Evolutionary conservation across 2,888 invertebrate genomes (phyloP).

Genomic region (Scaptomyza reducta): DNA sequence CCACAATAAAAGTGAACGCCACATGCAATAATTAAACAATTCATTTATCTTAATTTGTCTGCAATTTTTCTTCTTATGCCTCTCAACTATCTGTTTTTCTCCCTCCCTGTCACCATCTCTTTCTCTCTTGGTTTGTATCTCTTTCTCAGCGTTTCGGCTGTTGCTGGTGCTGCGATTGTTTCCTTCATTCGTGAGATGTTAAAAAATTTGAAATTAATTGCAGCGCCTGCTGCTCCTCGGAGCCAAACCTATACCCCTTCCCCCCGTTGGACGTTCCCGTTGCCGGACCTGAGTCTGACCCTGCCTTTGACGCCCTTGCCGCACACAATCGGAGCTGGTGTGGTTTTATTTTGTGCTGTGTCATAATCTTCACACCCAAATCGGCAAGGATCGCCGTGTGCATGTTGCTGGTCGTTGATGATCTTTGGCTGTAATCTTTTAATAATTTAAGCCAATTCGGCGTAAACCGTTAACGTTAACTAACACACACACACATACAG

Average conservation of each 20-base stretch:
- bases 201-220: conserved; percentile 80
- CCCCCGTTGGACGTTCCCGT: not conserved
- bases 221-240: conserved; percentile 55
- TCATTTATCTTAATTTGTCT: conserved; percentile 81
- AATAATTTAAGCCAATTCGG: conserved; percentile 82
- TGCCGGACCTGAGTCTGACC: conserved; percentile 22
- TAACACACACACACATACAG: conserved; percentile 30
- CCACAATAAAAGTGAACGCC: conserved; percentile 40
- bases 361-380: conserved; percentile 80
- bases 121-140: not conserved
- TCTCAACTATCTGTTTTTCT: not conserved
- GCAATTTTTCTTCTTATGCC: conserved; percentile 52
- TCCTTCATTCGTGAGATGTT: conserved; percentile 45
- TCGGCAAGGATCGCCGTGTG: conserved; percentile 59
- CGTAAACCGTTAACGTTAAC: conserved; percentile 74
- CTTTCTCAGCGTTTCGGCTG: conserved; percentile 2
- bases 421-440: conserved; percentile 77
- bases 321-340: conserved; percentile 21
- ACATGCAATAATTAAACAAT: conserved; percentile 78
- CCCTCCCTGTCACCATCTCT: not conserved
- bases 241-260: conserved; percentile 10
- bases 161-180: conserved; percentile 25
- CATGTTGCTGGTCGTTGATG: conserved; percentile 51
- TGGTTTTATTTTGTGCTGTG: conserved; percentile 68
- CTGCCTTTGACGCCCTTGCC: conserved; percentile 33